phyloP scores from a whole-genome alignment of 2,797 vertebrate species.

The Muraenolepis orangiensis region DNA sequence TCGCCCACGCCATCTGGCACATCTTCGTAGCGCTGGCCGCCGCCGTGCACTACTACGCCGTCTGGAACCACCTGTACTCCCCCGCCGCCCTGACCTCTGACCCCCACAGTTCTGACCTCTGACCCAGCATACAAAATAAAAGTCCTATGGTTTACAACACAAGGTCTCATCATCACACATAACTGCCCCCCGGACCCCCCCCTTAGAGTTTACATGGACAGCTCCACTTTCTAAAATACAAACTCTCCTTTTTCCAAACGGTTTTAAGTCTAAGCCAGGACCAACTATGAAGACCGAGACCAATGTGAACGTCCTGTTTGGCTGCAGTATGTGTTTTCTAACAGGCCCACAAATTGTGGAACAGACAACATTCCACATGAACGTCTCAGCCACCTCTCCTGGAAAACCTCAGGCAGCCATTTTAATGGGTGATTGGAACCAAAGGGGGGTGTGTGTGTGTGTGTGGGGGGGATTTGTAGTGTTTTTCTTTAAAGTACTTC shows the following conservation, averaged over 20 bases:
- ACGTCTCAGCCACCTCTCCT: neutral
- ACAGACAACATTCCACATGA: neutral
- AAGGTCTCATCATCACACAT: neutral
- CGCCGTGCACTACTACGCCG: conserved; percentile 95
- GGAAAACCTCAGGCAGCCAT: neutral
- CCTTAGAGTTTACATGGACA: neutral
- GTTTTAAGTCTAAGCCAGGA: neutral
- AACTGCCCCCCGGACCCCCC: neutral
- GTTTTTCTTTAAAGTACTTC: neutral
- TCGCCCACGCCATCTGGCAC: conserved; percentile 99
- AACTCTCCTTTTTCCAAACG: neutral
- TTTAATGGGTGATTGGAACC: neutral
- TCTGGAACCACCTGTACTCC: conserved; percentile 97
- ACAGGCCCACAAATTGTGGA: neutral
- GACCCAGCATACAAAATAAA: neutral
- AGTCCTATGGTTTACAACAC: neutral
- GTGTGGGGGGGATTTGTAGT: neutral
- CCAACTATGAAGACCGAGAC: neutral
- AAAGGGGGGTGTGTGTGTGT: too few relatives aligned
- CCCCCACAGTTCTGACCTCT: neutral
- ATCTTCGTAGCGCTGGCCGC: conserved; percentile 95
- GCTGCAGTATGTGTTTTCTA: neutral
- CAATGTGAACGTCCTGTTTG: neutral
- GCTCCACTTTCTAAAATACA: neutral
- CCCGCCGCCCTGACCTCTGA: neutral